Conservation (phyloP, 2,797 vertebrate genomes). For the Bradypus variegatus region DNA sequence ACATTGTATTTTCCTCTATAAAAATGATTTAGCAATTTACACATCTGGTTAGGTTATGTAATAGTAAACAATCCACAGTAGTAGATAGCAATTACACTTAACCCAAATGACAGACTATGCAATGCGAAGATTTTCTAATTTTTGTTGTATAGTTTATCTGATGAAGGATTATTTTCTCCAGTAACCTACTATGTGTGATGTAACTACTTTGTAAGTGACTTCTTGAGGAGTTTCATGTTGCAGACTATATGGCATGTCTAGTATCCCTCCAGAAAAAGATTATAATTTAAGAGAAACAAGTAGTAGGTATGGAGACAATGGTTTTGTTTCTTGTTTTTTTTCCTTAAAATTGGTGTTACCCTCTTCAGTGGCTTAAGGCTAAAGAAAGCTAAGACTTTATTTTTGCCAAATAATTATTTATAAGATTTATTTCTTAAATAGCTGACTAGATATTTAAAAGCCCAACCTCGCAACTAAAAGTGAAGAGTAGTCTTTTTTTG, state of each 20-base stretch:
- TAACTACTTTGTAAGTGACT: conserved; percentile 38
- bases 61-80: conserved; percentile 51
- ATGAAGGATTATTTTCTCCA: conserved; percentile 46
- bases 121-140: conserved; percentile 53
- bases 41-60: conserved; percentile 44
- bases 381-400: conserved; percentile 49
- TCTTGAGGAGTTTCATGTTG: conserved; percentile 41
- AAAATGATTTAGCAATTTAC: conserved; percentile 57
- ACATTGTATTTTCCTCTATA: conserved; percentile 49
- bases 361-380: conserved; percentile 30
- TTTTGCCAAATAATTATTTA: conserved; percentile 53
- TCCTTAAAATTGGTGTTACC: conserved; percentile 20
- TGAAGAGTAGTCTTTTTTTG: conserved; percentile 11
- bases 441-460: background rate
- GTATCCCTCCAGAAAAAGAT: conserved; percentile 33
- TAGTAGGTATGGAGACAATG: conserved; percentile 31
- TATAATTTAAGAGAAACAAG: conserved; percentile 41
- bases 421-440: conserved; percentile 43
- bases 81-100: conserved; percentile 50
- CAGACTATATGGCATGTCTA: conserved; percentile 26
- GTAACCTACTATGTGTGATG: conserved; percentile 18
- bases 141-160: conserved; percentile 28
- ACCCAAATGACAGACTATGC: conserved; percentile 45
- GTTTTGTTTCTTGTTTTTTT: background rate
- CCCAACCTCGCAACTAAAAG: conserved; percentile 8